phyloP scores from a whole-genome alignment of 2,797 vertebrate species.

The Peromyscus eremicus region DNA sequence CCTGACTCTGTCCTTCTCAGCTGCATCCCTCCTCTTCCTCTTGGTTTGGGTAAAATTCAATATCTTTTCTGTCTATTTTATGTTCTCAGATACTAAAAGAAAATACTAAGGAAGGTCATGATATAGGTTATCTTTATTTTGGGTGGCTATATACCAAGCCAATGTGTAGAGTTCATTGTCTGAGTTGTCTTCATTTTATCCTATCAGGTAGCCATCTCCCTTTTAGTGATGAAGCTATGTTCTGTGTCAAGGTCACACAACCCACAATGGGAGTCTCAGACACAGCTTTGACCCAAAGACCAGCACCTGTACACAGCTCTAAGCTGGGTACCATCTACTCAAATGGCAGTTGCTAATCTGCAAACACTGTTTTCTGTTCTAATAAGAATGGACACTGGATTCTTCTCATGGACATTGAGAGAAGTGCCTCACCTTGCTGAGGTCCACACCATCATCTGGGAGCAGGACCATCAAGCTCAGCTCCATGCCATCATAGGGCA shows the following conservation, averaged over 20 bases:
- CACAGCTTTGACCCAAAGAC: background rate
- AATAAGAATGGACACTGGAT: background rate
- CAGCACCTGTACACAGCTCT: rapidly evolving
- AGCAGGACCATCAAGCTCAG: conserved; percentile 95
- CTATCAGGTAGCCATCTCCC: background rate
- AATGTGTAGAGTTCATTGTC: background rate
- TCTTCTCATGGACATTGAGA: background rate
- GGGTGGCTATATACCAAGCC: background rate
- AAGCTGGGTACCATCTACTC: rapidly evolving
- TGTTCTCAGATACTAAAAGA: background rate
- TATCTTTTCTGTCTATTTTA: no score
- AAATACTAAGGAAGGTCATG: background rate
- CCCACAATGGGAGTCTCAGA: background rate
- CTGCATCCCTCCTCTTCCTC: background rate
- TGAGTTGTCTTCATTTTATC: background rate
- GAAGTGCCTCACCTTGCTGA: conserved; percentile 88
- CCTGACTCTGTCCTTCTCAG: background rate
- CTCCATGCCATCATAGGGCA: conserved; percentile 90
- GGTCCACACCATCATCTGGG: conserved; percentile 89
- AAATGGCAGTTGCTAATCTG: no score
- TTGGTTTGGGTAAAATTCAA: no score
- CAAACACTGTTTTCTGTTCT: background rate
- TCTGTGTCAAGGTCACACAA: background rate
- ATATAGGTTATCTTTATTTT: no score
- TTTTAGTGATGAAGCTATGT: background rate